Evolutionary conservation across 2,888 invertebrate genomes (phyloP).

Genomic region (Chironomus riparius): DNA sequence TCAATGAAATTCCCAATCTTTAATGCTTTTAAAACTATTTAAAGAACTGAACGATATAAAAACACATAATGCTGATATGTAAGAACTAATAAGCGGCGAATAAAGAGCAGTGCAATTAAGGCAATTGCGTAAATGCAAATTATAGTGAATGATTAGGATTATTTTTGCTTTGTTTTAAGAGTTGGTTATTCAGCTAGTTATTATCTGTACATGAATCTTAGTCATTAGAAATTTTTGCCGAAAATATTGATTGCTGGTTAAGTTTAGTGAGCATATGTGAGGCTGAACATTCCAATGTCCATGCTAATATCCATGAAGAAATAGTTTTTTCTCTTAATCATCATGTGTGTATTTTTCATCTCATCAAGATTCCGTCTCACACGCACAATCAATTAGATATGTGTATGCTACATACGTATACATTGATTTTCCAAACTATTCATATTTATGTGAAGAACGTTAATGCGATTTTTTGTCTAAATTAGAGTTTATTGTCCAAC

Average conservation of each 20-base stretch:
- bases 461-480: neutral
- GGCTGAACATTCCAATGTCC: neutral
- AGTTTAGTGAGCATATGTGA: neutral
- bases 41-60: neutral
- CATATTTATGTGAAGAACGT: neutral
- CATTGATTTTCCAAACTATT: neutral
- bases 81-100: neutral
- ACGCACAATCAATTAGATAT: neutral
- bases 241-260: neutral
- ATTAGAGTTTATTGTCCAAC: constrained; percentile 6
- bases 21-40: neutral
- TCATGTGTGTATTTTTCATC: neutral
- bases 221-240: neutral
- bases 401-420: neutral
- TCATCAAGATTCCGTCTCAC: neutral
- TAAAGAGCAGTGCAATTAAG: neutral
- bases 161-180: neutral
- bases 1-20: neutral
- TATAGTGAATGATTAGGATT: neutral
- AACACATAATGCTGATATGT: neutral
- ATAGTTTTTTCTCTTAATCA: neutral
- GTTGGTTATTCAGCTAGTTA: neutral
- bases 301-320: neutral
- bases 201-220: neutral
- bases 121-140: constrained; percentile 3